Evolutionary conservation across 2,113 vertebrate genomes (phyloP), one percentile per base, ranked within the genome.

Genomic region (Corythaixoides concolor): DNA sequence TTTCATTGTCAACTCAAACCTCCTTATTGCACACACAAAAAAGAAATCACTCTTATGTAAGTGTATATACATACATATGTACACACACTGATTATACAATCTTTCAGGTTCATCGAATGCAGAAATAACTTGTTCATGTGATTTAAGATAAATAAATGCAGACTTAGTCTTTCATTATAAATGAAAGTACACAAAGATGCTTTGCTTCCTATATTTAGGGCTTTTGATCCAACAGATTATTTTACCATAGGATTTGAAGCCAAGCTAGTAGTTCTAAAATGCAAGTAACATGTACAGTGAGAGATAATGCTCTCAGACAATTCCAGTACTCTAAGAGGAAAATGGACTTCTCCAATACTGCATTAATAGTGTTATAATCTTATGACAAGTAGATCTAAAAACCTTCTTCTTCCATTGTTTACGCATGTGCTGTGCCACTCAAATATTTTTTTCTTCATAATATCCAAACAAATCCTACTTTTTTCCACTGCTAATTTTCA

Each of bases 341-440:
- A 88, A 47, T 1, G 1, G 3, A 75, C 81, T 79, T 90, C 27
- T 37, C 37, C 17, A 55, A 20, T 8, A 82, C 5, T 56, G 21
- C 21, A 74, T 87, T 50, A 55, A 55, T 5, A 70, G 7, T 9
- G 39, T 45, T 53, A 33, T 2, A 84, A 47, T 26, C 39, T 75
- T 79, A 53, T 18, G 14, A 53, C 15, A 79, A 73, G 67, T 7
- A 74, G 24, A 63, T n/a, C 26, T 60, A 87, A 85, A 85, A 85
- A 60, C 5, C 1, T 49, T 17, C 56, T 53, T 93, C 28, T n/a
- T n/a, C n/a, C 68, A 17, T 22, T 73, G 19, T 32, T 85, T 55
- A 59, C 0, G 0, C 0, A 0, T 21, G 30, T 62, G 26, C 30
- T 66, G 20, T 52, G 28, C 4, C 45, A 81, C 22, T 39, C 15